Evolutionary conservation across 2,888 invertebrate genomes (phyloP).

Genomic region (Tiphia femorata): DNA sequence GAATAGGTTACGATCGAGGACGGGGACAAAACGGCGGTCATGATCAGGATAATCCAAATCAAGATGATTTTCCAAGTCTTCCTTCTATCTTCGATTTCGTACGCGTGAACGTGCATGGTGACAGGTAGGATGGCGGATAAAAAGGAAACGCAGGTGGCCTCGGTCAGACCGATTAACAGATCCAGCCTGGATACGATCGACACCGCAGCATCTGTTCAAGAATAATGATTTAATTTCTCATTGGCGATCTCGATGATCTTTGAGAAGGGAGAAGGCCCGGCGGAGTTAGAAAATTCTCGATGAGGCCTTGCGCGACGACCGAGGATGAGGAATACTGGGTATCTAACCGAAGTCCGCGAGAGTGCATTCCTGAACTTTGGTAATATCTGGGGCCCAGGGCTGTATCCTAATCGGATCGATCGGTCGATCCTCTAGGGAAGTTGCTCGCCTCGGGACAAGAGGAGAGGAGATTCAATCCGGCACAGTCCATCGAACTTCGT

Average conservation of each 20-base stretch:
- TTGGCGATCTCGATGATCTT: neutral
- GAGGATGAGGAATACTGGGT: constrained; percentile 29
- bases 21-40: constrained; percentile 37
- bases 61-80: constrained; percentile 48
- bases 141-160: constrained; percentile 43
- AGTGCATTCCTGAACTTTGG: constrained; percentile 43
- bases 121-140: constrained; percentile 50
- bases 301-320: neutral
- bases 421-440: constrained; percentile 40
- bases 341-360: constrained; percentile 40
- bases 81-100: constrained; percentile 42
- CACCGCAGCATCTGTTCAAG: constrained; percentile 40
- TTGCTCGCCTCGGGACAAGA: constrained; percentile 24
- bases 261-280: too few relatives aligned
- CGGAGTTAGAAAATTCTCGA: too few relatives aligned
- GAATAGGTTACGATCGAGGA: constrained; percentile 37
- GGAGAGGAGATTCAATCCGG: constrained; percentile 30
- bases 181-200: constrained; percentile 47
- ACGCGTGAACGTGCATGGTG: constrained; percentile 41
- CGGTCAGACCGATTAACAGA: constrained; percentile 47
- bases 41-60: constrained; percentile 30
- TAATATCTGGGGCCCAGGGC: constrained; percentile 39
- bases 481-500: constrained; percentile 33
- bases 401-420: constrained; percentile 37
- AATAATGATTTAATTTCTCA: constrained; percentile 2